Base-by-base conservation (phyloP, 2,888 invertebrate species). In the Eupithecia subumbrata region DNA sequence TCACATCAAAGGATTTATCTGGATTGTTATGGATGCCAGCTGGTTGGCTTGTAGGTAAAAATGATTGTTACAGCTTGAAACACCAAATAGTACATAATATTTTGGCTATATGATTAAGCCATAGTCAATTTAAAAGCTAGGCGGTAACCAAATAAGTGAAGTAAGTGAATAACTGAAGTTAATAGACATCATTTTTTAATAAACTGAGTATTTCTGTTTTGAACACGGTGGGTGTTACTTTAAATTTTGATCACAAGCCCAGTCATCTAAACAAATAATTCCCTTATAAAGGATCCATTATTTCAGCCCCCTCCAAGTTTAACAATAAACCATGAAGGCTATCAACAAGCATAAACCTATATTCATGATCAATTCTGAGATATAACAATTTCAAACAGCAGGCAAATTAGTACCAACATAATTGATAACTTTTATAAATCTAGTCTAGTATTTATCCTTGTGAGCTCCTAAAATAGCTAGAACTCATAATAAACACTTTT, bases 1-100 rank as follows among this genome's bases (percentile, higher is more conserved):
- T 52, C 56, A 76, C 75, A 78, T 73, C 70, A 69, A 75, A 75
- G 72, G 70, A 69, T 66, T 76, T 78, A 79, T 77, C 76, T 78
- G 69, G 66, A 75, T 74, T 74, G 75, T 75, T 30, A 77, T 69
- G 60, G 68, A 40, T 64, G 68, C 56, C 67, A 70, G 71, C 72
- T 76, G 74, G 69, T 72, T 70, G 43, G 63, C 45, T 63, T 73
- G 66, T 34, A 63, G 16, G n/a, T 72, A 22, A 43, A 71, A 68
- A n/a, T 70, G 71, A 43, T 7, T 43, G 37, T 48, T 18, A 40
- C n/a, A 69, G 40, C 37, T 69, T 52, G 14, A 66, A 40, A 25
- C 56, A 72, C 64, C 18, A 25, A 14, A 25, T 52, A 14, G 9
- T 60, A 25, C 12, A 5, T 5, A 14, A 25, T 25, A 25, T 25